Evolutionary conservation across 1,140 invertebrate genomes (phyloP), one percentile per base, ranked within the genome.

Genomic region (Drosophila gunungcola): DNA sequence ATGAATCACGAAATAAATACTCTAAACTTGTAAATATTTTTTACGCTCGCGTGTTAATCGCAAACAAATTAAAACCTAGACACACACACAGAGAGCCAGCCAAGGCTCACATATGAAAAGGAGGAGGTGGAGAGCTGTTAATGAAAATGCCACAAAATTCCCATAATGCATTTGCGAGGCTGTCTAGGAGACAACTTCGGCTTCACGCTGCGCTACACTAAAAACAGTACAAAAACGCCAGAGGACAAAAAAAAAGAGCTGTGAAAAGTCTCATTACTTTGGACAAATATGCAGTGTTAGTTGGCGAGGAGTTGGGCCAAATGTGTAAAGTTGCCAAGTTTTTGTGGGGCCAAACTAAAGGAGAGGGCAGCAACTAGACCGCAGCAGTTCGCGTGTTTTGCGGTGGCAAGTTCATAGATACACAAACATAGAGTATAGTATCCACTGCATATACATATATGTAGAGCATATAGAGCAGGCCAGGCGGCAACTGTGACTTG

Each of bases 131-230:
- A 36, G 12, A 69, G 68, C 84, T 89, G 84, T 90, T 89, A 89
- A 89, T 89, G 86, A 90, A 90, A 89, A 89, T 89, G 84, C 84
- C 84, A 89, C 84, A 89, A 89, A 89, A 89, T 89, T 89, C 84
- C 84, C 84, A 89, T 90, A 89, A 81, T 89, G 85, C 80, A 89
- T 89, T 89, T 68, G 6, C 72, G 49, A 68, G 67, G 60, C 58
- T 79, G 70, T 78, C 62, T 73, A 62, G 67, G 70, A 73, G 76
- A 84, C 80, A 84, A 75, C 68, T 72, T 75, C 13, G 64, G 75
- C 81, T 72, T 88, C 83, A 88, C 72, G 84, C 82, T 88, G 84
- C 12, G 79, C 80, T 46, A 64, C 51, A 54, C 46, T 36, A 68
- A 60, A 63, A 42, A 56, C 25, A 60, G 21, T 34, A 61, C 46